Evolutionary conservation across 1,140 invertebrate species (phyloP), one percentile per base, ranked within the genome.

Genomic region (Drosophila nigromelanica): DNA sequence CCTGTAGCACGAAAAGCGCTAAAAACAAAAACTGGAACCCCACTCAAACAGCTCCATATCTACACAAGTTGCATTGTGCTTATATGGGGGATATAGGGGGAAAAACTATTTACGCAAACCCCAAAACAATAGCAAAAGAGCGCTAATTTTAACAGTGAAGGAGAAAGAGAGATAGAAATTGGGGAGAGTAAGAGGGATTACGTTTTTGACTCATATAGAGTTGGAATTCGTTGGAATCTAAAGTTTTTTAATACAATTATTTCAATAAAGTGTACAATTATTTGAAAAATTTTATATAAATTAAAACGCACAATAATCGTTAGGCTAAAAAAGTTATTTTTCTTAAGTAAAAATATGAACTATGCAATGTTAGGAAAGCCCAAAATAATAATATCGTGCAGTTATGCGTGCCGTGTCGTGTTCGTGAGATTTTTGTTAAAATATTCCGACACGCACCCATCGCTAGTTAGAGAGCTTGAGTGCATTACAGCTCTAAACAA

Each of bases 101-200:
- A 8, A 47, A 33, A 37, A n/a, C 48, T 71, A 66, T 86, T 86
- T 86, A 87, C 78, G 82, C 82, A 86, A 87, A 75, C 66, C 8
- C 21, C 37, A 60, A 70, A 67, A 86, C 82, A 86, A 86, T 86
- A 67, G 78, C 51, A 70, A 62, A 78, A 85, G 52, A 87, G 61
- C 58, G 78, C 78, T 87, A 87, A 87, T 86, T 86, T 67, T 69
- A 74, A 58, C 52, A 56, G 43, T 56, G n/a, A 21, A 12, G 27
- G 11, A 33, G 33, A 45, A 43, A 24, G 42, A 39, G 15, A 8
- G 47, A 40, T n/a, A 35, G 2, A 15, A 5, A n/a, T 24, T 18
- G 18, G 8, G 14, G 14, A n/a, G 39, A 27, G 11, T 12, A n/a
- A 67, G 50, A 10, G 4, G 14, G 14, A 51, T 45, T 33, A 15